Conservation (phyloP, 1,140 invertebrate genomes). For the Cotesia typhae region DNA sequence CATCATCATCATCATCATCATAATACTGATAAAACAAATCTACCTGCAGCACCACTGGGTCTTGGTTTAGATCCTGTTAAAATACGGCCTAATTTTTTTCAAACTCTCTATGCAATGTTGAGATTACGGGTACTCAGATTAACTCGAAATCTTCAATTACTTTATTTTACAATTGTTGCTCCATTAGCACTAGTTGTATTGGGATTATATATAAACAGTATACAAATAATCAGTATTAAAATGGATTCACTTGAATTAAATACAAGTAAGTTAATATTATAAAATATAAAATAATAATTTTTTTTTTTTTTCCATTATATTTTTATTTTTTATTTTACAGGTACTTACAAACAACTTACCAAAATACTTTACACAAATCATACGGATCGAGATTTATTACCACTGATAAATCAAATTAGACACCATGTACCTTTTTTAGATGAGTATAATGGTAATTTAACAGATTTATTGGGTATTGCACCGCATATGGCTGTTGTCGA, state of each 20-base stretch:
- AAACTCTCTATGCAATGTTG: conserved; percentile 66
- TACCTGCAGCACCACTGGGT: conserved; percentile 55
- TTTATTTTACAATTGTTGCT: conserved; percentile 66
- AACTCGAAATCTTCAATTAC: conserved; percentile 63
- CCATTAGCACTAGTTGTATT: conserved; percentile 72
- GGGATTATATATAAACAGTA: conserved; percentile 75
- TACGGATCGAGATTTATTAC: conserved; percentile 52
- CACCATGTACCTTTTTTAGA: conserved; percentile 64
- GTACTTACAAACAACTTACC: conserved; percentile 55
- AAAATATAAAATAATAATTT: no score
- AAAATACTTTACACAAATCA: conserved; percentile 57
- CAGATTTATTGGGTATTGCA: conserved; percentile 68
- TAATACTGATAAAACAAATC: conserved; percentile 52
- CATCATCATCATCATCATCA: no score
- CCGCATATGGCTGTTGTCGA: conserved; percentile 75
- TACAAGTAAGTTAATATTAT: conserved; percentile 48
- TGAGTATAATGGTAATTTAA: conserved; percentile 73
- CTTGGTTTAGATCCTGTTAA: conserved; percentile 68
- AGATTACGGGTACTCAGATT: conserved; percentile 63
- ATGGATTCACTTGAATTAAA: conserved; percentile 71
- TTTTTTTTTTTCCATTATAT: not conserved
- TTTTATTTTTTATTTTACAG: conserved; percentile 45
- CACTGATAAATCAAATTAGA: conserved; percentile 51
- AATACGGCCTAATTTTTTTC: conserved; percentile 64
- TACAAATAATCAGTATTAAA: conserved; percentile 70